Evolutionary conservation across 2,113 vertebrate species (phyloP).

Genomic region (Lucifuga dentata): DNA sequence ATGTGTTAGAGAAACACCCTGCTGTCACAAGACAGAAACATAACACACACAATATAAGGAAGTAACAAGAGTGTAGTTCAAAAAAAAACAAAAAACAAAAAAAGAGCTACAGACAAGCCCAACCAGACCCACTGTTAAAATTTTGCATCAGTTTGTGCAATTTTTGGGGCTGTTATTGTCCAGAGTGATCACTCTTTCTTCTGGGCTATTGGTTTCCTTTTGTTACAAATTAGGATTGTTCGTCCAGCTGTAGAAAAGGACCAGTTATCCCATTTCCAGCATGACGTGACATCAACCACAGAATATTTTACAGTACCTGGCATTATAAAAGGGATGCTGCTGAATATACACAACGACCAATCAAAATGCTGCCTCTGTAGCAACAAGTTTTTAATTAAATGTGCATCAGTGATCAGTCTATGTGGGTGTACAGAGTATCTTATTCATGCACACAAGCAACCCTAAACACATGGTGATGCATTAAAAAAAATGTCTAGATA

Average conservation of each 20-base stretch:
- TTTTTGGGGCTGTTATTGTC: too few relatives aligned
- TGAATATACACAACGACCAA: neutral
- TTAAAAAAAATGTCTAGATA: too few relatives aligned
- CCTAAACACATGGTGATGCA: too few relatives aligned
- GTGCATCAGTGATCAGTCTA: too few relatives aligned
- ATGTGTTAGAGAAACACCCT: neutral
- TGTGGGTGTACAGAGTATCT: too few relatives aligned
- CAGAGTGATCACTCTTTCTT: neutral
- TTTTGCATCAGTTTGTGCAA: too few relatives aligned
- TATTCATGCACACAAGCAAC: too few relatives aligned
- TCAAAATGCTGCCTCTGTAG: neutral
- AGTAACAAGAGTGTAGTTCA: too few relatives aligned
- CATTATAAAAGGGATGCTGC: neutral
- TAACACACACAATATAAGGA: neutral
- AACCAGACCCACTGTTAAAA: rapidly evolving
- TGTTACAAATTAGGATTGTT: neutral
- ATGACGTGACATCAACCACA: too few relatives aligned
- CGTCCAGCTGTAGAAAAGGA: neutral
- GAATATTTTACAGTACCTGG: neutral
- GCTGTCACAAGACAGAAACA: neutral
- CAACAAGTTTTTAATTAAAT: too few relatives aligned
- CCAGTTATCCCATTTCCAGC: neutral
- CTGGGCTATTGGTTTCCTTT: neutral
- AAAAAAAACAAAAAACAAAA: neutral
- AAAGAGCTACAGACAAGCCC: neutral